Evolutionary conservation across 2,113 vertebrate species (phyloP).

Genomic region (Alaudala cheleensis): DNA sequence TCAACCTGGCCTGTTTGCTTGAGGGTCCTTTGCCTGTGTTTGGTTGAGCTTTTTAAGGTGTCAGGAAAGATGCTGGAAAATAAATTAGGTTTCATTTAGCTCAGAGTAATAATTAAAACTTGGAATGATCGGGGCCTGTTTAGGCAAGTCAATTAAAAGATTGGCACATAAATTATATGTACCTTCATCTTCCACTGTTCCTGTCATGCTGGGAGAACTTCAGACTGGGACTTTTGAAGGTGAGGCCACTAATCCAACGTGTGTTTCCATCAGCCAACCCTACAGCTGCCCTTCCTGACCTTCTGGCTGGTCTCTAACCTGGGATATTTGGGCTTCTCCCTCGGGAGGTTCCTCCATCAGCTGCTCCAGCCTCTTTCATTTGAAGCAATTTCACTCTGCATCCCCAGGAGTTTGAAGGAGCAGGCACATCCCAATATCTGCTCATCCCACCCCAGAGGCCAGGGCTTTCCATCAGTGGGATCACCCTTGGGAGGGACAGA

Average conservation of each 20-base stretch:
- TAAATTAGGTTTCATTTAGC: slow-evolving; percentile 26
- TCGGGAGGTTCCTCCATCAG: background rate
- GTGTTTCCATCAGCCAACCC: background rate
- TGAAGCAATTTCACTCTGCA: background rate
- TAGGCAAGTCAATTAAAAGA: slow-evolving; percentile 40
- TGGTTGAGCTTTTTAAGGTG: background rate
- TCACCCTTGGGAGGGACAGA: background rate
- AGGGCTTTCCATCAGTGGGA: background rate
- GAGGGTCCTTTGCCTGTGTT: background rate
- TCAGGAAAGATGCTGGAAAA: background rate
- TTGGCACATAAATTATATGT: background rate
- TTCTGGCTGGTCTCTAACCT: background rate
- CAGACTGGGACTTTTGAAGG: background rate
- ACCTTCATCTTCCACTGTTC: background rate
- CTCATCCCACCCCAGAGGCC: background rate
- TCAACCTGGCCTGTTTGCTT: background rate
- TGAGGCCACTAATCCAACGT: background rate
- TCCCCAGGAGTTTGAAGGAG: background rate
- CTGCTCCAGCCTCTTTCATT: background rate
- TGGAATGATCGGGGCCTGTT: background rate
- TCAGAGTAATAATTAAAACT: slow-evolving; percentile 45
- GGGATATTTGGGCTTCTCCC: background rate
- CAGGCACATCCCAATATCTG: background rate
- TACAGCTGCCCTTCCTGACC: background rate
- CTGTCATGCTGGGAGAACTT: background rate